Percentiles rank a stretch among this genome's conserved stretches.
phyloP scores from a whole-genome alignment of 2,888 invertebrate species.

The Caenorhabditis becei region DNA sequence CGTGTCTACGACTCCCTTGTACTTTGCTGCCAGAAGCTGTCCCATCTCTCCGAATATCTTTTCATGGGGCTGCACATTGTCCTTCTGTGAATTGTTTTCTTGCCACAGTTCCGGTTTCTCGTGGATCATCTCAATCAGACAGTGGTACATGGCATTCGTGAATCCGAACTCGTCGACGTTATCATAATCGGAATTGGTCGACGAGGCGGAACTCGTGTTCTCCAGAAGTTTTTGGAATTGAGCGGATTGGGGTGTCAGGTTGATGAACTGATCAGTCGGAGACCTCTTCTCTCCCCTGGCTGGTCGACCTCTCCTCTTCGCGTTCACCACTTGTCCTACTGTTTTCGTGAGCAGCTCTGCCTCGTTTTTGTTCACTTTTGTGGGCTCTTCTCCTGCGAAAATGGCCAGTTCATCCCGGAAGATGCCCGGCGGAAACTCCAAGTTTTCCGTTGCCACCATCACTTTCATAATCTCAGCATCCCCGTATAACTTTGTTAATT shows the following conservation, averaged over 20 bases:
- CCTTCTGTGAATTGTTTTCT: not conserved
- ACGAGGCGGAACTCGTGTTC: not conserved
- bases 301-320: conserved; percentile 35
- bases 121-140: conserved; percentile 31
- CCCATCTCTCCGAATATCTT: conserved; percentile 31
- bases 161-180: conserved; percentile 33
- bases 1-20: conserved; percentile 12
- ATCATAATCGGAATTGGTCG: not conserved
- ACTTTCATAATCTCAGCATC: conserved; percentile 21
- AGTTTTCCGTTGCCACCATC: conserved; percentile 15
- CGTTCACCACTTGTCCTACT: conserved; percentile 39
- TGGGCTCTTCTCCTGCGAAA: conserved; percentile 22
- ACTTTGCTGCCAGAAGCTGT: conserved; percentile 18
- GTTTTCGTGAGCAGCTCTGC: not conserved
- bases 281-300: conserved; percentile 40
- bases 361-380: not conserved
- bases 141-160: conserved; percentile 32
- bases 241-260: conserved; percentile 29
- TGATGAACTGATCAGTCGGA: conserved; percentile 26
- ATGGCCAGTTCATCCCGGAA: conserved; percentile 33
- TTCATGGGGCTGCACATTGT: not conserved
- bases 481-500: conserved; percentile 46
- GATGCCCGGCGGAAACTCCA: conserved; percentile 21
- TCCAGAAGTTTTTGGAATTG: conserved; percentile 41
- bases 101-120: conserved; percentile 49